Base-by-base conservation (phyloP, 2,113 vertebrate genomes). In the Montifringilla adamsi region DNA sequence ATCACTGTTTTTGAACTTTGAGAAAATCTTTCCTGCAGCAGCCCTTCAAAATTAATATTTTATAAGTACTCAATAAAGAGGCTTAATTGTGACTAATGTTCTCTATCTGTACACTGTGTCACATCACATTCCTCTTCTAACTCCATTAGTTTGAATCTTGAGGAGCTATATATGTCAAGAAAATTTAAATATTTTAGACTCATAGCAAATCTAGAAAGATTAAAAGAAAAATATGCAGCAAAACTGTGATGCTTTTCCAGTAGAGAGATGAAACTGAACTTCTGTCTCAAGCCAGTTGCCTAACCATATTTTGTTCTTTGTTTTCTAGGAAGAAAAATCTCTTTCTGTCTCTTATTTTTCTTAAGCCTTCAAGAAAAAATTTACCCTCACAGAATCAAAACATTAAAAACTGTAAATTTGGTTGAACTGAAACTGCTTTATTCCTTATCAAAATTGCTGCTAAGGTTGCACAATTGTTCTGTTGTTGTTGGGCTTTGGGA, bases 41-140 rank as follows among this genome's bases (percentile, higher is more conserved):
- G 31, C 16, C 39, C 13, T 64, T 73, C n/a, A 53, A 60, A 94
- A 91, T 88, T 63, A 90, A 31, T 89, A 70, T 74, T 94, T 90
- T 79, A 64, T 68, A 26, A 70, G 49, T 39, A 79, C 5, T 75
- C 69, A 68, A 53, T 78, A 87, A 93, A 81, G 24, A 64, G 22
- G 24, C 53, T 87, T 94, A 94, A 78, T 76, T 89, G 73, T 94
- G 81, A 94, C 66, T 84, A 84, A 91, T 68, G 44, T 59, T 91
- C 47, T 84, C 66, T 73, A 37, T 89, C 77, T 84, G 35, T 28
- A 85, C 37, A 52, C 24, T 76, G 23, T 49, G 56, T n/a, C 52
- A 89, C 31, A 64, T 75, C n/a, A 84, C 70, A 79, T 75, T 87
- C 44, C 21, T 69, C 43, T 90, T 49, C 85, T 52, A 89, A 53